Evolutionary conservation across 2,113 vertebrate species (phyloP).

Genomic region (Empidonax traillii): DNA sequence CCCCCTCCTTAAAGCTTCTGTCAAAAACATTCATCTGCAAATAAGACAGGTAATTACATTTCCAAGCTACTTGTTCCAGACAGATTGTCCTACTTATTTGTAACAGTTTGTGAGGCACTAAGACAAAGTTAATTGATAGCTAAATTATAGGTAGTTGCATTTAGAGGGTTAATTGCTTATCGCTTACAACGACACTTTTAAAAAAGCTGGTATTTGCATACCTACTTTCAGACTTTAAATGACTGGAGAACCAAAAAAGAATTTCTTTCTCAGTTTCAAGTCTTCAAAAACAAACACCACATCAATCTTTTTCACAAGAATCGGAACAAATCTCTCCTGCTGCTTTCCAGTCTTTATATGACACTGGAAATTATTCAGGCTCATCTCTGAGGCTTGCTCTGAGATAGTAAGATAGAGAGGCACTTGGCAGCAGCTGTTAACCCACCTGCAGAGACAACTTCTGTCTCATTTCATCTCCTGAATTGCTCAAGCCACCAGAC

Average conservation of each 20-base stretch:
- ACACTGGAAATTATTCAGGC: constrained; percentile 50
- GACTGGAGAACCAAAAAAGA: background rate
- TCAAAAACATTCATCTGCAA: background rate
- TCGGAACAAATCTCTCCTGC: constrained; percentile 32
- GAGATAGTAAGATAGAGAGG: constrained; percentile 40
- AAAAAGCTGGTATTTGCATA: constrained; percentile 26
- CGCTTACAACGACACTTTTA: background rate
- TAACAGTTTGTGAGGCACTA: constrained; percentile 26
- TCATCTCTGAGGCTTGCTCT: constrained; percentile 19
- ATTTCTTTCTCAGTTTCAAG: background rate
- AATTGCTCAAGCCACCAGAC: constrained; percentile 68
- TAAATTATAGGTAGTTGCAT: constrained; percentile 62
- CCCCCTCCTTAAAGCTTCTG: background rate
- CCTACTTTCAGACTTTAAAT: background rate
- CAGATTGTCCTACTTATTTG: constrained; percentile 28
- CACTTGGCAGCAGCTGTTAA: constrained; percentile 74
- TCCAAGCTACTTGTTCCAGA: background rate
- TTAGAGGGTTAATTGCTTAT: constrained; percentile 54
- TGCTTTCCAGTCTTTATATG: constrained; percentile 31
- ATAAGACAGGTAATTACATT: background rate
- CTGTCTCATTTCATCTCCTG: constrained; percentile 73
- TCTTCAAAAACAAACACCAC: constrained; percentile 22
- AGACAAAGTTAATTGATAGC: constrained; percentile 57
- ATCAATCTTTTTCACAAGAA: background rate
- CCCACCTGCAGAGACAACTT: constrained; percentile 75